Base-by-base conservation (phyloP, 35 echinoderm and acorn worm genomes). In the Stichopus chloronotus region DNA sequence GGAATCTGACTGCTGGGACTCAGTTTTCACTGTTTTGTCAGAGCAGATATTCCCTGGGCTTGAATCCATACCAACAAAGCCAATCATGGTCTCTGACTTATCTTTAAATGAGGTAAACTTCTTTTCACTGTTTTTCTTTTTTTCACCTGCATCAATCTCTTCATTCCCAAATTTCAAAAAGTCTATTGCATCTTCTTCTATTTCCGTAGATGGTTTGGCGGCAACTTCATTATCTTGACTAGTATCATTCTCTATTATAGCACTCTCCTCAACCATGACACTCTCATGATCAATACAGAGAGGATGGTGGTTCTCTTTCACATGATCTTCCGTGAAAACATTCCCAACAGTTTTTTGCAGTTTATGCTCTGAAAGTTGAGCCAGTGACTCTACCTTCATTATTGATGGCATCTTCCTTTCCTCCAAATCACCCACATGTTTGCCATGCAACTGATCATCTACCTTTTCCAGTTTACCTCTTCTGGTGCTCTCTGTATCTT, bases 151-250 rank as follows among this genome's bases (percentile, higher is more conserved):
- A n/a, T 89, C 87, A 89, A 89, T 89, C 24, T 89, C 59, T 6
- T 89, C 87, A 53, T 89, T 89, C 14, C 87, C 87, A 89, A 89
- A 89, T 71, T 71, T 89, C 30, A 89, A 89, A 53, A 65, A 61
- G 59, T 89, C 87, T 25, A 89, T 89, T 17, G 87, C 87, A 89
- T 89, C 87, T 72, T 89, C 87, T 89, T 89, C 87, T 5, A 89
- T 14, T 72, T 71, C 60, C 3, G 6, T 11, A 3, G 3, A 7
- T 10, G 57, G 9, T 24, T 59, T 59, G 6, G 4, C 6, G 10
- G 7, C 21, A 52, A 6, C 53, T 19, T 89, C 9, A 10, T 7
- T 54, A 12, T 72, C 22, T 22, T 6, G 30, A 13, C 4, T 53
- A 24, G 58, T 8, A 16, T 20, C 17, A 58, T 58, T 58, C 55